Conservation (phyloP, 2,888 invertebrate species). For the Dryococelus australis region DNA sequence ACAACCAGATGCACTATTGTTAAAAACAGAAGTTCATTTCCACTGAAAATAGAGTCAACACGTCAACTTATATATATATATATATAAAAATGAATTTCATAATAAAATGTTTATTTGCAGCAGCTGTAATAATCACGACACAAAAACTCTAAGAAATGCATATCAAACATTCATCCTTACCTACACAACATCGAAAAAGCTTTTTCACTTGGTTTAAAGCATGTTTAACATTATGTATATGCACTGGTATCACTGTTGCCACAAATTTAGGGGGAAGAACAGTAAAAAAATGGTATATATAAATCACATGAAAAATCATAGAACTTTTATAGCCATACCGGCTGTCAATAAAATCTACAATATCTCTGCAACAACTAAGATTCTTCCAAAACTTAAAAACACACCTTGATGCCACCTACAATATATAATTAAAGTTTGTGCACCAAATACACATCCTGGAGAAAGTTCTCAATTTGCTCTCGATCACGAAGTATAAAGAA, state of each 20-base stretch:
- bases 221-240: not conserved
- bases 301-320: not conserved
- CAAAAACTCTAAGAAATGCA: not conserved
- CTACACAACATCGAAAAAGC: constrained; percentile 7
- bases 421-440: constrained; percentile 35
- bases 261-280: not conserved
- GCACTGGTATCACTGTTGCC: not conserved
- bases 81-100: not conserved
- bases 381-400: constrained; percentile 35
- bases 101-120: not conserved
- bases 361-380: constrained; percentile 19
- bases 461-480: not conserved
- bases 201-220: not conserved
- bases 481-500: not conserved
- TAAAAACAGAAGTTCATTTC: not conserved
- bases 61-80: no score
- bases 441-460: constrained; percentile 34
- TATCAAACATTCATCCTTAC: not conserved
- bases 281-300: not conserved
- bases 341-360: constrained; percentile 25
- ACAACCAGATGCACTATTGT: constrained; percentile 3
- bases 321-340: not conserved
- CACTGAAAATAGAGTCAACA: not conserved
- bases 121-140: not conserved
- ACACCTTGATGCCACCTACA: constrained; percentile 30